These are phyloP conservation scores for Sebastes oblongus DNA, from an alignment of 2,797 vertebrate genomes.

Conservation along the genomic window DNA sequence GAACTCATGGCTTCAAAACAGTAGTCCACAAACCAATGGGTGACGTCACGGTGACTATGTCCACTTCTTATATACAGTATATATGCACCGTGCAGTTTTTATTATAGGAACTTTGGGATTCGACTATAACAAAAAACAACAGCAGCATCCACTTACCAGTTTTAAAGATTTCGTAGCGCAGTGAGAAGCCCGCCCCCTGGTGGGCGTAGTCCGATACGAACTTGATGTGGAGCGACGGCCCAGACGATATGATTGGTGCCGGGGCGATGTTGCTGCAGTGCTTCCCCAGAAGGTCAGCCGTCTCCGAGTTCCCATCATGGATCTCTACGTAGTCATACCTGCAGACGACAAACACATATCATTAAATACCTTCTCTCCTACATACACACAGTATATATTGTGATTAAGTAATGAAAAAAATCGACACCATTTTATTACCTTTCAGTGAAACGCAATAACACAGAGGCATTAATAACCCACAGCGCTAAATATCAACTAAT, in stretches of 20 bases:
- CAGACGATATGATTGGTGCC: constrained; percentile 95
- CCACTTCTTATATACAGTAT: too few relatives aligned
- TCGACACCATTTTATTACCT: background rate
- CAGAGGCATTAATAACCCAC: background rate
- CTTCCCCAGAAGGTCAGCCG: constrained; percentile 91
- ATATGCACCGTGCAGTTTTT: background rate
- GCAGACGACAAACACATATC: constrained; percentile 13
- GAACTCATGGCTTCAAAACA: too few relatives aligned
- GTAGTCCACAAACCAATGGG: too few relatives aligned
- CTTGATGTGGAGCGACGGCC: constrained; percentile 92
- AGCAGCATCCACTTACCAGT: constrained; percentile 81
- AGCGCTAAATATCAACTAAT: background rate
- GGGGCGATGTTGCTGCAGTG: constrained; percentile 98
- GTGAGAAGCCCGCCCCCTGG: constrained; percentile 96
- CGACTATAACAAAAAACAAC: background rate
- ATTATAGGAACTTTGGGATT: background rate
- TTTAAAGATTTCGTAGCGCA: constrained; percentile 98
- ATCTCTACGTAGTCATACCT: constrained; percentile 99
- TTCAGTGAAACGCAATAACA: background rate
- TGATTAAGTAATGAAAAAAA: background rate
- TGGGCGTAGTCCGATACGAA: constrained; percentile 97
- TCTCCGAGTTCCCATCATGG: constrained; percentile 91
- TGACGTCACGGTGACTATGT: too few relatives aligned
- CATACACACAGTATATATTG: background rate
- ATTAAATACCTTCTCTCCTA: background rate